These are phyloP conservation scores for Anthoscopus minutus DNA, from an alignment of 2,113 vertebrate genomes.

Conservation along the genomic window DNA sequence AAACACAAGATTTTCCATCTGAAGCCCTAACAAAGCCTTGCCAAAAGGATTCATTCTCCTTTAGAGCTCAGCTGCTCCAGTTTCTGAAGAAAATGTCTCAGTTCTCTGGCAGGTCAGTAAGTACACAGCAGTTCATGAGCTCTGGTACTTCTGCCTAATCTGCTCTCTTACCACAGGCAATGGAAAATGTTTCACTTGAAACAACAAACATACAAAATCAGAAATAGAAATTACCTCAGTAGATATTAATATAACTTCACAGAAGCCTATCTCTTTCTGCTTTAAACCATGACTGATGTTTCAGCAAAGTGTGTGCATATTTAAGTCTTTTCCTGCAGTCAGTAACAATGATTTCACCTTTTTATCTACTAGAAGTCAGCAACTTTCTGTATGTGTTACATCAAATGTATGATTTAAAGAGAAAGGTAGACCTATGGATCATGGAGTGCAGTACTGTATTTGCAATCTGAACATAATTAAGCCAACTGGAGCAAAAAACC, in stretches of 20 bases:
- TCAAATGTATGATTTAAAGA: neutral
- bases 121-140: neutral
- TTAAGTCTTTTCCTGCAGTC: neutral
- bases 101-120: neutral
- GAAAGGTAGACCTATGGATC: neutral
- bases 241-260: slow-evolving; percentile 24
- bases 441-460: rapidly evolving
- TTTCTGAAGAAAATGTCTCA: slow-evolving; percentile 22
- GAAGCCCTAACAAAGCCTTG: neutral
- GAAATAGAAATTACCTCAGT: slow-evolving; percentile 52
- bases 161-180: slow-evolving; percentile 19
- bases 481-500: neutral
- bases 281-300: neutral
- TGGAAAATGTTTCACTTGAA: slow-evolving; percentile 58
- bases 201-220: slow-evolving; percentile 49
- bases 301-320: neutral
- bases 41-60: slow-evolving; percentile 34
- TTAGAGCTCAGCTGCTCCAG: neutral
- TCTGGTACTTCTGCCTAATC: slow-evolving; percentile 41
- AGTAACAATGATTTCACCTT: neutral
- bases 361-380: neutral
- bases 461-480: neutral
- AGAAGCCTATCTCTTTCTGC: slow-evolving; percentile 1
- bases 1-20: slow-evolving; percentile 4
- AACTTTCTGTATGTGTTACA: neutral